A percentile compares a stretch with the other conserved stretches of the same genome.
These are phyloP conservation scores for Siniperca obscura DNA, from an alignment of 2,797 vertebrate genomes.

Conservation along the genomic window DNA sequence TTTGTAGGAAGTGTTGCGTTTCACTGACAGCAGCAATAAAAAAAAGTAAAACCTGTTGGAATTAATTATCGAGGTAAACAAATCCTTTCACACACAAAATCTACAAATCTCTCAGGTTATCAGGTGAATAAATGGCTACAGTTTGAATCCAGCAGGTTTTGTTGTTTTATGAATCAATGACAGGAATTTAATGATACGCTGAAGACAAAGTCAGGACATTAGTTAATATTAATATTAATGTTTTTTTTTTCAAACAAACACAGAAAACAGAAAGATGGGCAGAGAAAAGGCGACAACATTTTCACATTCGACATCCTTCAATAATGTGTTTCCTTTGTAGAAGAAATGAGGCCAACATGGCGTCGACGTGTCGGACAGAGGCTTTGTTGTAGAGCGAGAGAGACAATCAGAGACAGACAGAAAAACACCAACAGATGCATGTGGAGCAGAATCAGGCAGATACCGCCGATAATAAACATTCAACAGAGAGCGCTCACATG, in stretches of 20 bases:
- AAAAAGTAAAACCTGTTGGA: neutral
- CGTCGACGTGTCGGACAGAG: constrained; percentile 2
- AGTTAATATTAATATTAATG: neutral
- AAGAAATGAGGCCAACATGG: constrained; percentile 74
- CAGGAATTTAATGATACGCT: neutral
- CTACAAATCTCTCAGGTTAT: neutral
- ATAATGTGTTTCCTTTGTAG: constrained; percentile 15
- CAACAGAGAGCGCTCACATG: too few species aligned
- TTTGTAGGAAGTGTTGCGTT: neutral
- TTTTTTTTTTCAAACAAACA: neutral
- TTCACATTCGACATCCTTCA: neutral
- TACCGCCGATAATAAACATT: too few species aligned
- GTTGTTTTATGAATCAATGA: too few species aligned
- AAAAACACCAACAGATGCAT: too few species aligned
- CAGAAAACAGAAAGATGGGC: neutral
- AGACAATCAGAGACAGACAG: neutral
- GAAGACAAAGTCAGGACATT: neutral
- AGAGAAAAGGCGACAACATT: neutral
- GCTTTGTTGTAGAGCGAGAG: constrained; percentile 2
- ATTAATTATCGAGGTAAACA: neutral
- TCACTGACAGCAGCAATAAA: too few species aligned
- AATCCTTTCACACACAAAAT: too few species aligned
- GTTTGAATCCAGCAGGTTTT: too few species aligned
- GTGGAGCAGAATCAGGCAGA: too few species aligned
- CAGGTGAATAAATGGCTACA: neutral